A percentile compares a stretch with the other conserved stretches of the same genome.
These are phyloP conservation scores for Parapsyche elsis DNA, from an alignment of 1,140 invertebrate genomes.

Conservation along the genomic window DNA sequence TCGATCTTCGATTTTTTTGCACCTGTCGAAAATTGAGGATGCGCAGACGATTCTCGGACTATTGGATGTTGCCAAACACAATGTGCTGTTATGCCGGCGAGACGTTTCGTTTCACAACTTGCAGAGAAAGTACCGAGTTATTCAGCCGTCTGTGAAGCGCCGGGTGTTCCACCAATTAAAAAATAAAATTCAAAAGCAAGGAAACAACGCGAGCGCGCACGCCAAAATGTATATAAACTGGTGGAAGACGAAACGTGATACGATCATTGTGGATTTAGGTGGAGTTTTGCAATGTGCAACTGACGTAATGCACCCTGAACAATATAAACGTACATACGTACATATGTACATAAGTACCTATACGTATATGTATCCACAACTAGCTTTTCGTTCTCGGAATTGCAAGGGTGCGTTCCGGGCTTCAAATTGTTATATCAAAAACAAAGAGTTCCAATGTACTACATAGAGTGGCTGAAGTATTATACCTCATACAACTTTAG, in stretches of 20 bases:
- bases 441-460: too few species aligned
- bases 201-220: neutral
- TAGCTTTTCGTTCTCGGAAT: too few species aligned
- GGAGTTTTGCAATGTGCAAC: constrained; percentile 6
- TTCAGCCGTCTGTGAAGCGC: constrained; percentile 21
- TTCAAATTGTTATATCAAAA: too few species aligned
- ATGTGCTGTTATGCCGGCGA: constrained; percentile 2
- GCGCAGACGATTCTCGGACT: neutral
- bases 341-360: too few species aligned
- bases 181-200: constrained; percentile 17
- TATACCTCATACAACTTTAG: too few species aligned
- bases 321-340: too few species aligned
- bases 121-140: constrained; percentile 14
- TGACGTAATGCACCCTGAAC: neutral
- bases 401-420: too few species aligned
- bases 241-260: neutral
- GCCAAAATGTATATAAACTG: neutral
- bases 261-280: neutral
- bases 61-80: constrained; percentile 20
- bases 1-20: neutral
- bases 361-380: too few species aligned
- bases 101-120: neutral
- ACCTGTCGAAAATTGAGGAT: constrained; percentile 11
- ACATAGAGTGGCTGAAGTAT: too few species aligned
- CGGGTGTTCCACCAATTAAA: constrained; percentile 17